phyloP scores from a whole-genome alignment of 2,113 vertebrate genomes.

The Fregata magnificens region DNA sequence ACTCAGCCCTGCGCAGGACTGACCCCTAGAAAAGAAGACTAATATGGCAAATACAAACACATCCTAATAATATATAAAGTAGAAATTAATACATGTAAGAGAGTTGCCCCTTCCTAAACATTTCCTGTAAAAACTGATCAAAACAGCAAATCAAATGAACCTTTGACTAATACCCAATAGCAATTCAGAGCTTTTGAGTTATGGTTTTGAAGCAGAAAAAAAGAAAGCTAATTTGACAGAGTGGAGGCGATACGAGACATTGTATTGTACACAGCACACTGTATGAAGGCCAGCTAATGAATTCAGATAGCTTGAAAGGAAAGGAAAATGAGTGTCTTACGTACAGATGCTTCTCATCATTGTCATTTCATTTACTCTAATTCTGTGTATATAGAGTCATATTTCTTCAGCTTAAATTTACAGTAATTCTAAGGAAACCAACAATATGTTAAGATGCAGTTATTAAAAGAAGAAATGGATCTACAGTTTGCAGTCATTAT shows the following conservation, averaged over 20 bases:
- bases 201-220: background rate
- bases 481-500: background rate
- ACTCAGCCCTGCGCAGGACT: background rate
- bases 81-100: background rate
- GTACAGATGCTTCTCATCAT: background rate
- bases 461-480: background rate
- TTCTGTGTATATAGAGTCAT: background rate
- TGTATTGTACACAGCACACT: background rate
- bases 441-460: background rate
- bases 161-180: background rate
- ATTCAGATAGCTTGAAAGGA: background rate
- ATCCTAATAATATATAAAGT: background rate
- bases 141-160: background rate
- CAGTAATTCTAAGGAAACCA: background rate
- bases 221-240: background rate
- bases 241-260: background rate
- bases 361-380: background rate
- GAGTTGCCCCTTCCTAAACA: background rate
- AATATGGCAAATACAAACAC: background rate
- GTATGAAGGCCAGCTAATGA: background rate
- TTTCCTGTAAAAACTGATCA: background rate
- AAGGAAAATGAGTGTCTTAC: background rate
- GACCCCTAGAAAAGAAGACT: background rate
- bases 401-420: background rate
- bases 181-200: background rate